phyloP scores from a whole-genome alignment of 2,113 vertebrate genomes.

The Scophthalmus maximus region DNA sequence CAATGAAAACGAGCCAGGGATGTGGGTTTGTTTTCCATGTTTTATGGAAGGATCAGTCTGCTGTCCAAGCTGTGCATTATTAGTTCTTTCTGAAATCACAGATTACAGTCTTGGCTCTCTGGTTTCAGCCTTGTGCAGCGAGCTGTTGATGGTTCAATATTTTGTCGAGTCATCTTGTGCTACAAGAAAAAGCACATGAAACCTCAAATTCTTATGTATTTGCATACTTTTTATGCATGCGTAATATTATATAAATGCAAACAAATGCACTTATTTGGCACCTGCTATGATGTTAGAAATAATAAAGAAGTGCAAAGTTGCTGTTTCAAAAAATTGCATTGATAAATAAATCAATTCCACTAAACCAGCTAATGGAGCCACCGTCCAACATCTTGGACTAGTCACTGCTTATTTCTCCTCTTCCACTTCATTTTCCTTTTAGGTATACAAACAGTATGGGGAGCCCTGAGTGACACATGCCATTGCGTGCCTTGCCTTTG shows the following conservation, averaged over 20 bases:
- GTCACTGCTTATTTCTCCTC: no score
- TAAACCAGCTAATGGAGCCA: no score
- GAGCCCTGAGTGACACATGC: no score
- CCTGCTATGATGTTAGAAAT: no score
- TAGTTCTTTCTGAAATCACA: conserved; percentile 29
- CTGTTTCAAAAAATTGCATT: no score
- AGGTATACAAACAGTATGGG: no score
- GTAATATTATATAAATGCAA: background rate
- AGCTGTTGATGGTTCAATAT: conserved; percentile 14
- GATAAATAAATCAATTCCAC: no score
- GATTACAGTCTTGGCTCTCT: conserved; percentile 20
- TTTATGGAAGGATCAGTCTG: conserved; percentile 7
- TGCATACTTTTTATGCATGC: background rate
- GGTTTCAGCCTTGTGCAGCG: conserved; percentile 1
- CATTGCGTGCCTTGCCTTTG: no score
- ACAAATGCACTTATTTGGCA: background rate
- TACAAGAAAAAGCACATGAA: background rate
- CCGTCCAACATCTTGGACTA: no score
- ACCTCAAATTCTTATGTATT: background rate
- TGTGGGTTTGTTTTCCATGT: conserved; percentile 19
- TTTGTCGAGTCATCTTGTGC: conserved; percentile 5
- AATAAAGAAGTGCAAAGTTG: no score
- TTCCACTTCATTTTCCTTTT: no score
- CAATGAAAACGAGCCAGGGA: background rate
- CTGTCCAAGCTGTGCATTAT: conserved; percentile 44